phyloP scores from a whole-genome alignment of 2,888 invertebrate genomes.

The Azorinus chamasolen region DNA sequence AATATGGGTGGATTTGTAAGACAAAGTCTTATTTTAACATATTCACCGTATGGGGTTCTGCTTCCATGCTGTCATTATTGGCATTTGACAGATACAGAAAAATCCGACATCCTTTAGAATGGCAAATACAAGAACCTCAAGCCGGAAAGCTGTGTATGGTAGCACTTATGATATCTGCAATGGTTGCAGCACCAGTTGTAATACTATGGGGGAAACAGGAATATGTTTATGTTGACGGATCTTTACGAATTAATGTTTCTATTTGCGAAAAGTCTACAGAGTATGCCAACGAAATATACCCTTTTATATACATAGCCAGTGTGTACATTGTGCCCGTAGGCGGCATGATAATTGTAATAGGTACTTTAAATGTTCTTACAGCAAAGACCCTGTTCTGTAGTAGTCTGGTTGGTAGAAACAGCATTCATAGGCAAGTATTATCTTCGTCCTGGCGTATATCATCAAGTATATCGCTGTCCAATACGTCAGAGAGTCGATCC shows the following conservation, averaged over 20 bases:
- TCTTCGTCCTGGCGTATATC: too few relatives aligned
- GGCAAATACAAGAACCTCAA: conserved; percentile 48
- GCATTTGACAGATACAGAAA: conserved; percentile 57
- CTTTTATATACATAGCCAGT: conserved; percentile 39
- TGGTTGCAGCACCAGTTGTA: conserved; percentile 35
- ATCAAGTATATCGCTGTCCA: too few relatives aligned
- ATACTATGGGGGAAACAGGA: conserved; percentile 57
- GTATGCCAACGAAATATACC: conserved; percentile 32
- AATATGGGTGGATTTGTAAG: conserved; percentile 35
- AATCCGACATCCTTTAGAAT: conserved; percentile 42
- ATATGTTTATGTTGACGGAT: conserved; percentile 21
- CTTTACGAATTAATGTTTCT: conserved; percentile 33
- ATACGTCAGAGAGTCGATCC: too few relatives aligned
- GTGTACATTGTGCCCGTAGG: conserved; percentile 52
- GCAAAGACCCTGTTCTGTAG: conserved; percentile 39
- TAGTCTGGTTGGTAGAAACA: not conserved
- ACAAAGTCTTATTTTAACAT: conserved; percentile 42
- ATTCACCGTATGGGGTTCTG: conserved; percentile 37
- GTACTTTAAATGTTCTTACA: conserved; percentile 38
- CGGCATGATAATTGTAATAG: conserved; percentile 35
- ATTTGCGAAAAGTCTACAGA: conserved; percentile 49
- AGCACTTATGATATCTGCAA: conserved; percentile 13
- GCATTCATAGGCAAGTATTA: too few relatives aligned
- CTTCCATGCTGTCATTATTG: conserved; percentile 35
- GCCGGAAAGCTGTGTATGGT: conserved; percentile 33